A percentile compares a stretch with the other conserved stretches of the same genome.
phyloP scores from a whole-genome alignment of 2,888 invertebrate species.

The Dicycla oo region DNA sequence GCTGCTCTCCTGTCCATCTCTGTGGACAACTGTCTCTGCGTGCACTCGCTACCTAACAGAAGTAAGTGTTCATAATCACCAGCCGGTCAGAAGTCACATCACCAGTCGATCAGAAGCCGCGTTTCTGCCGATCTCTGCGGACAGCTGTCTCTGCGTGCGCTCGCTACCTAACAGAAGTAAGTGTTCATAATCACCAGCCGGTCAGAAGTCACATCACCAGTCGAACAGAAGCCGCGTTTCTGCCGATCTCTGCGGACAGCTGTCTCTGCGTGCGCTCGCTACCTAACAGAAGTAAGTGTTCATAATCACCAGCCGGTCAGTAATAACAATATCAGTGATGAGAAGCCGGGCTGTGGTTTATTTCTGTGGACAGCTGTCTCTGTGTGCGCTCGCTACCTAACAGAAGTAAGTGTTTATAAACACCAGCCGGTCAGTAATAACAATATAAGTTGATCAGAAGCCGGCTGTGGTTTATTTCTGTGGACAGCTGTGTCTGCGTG shows the following conservation, averaged over 20 bases:
- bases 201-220: slow-evolving; percentile 73
- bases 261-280: slow-evolving; percentile 97
- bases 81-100: background rate
- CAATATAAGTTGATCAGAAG: slow-evolving; percentile 92
- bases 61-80: slow-evolving; percentile 89
- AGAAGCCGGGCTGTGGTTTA: slow-evolving; percentile 81
- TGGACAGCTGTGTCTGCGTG: slow-evolving; percentile 97
- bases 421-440: slow-evolving; percentile 84
- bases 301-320: slow-evolving; percentile 4
- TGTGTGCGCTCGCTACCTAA: slow-evolving; percentile 96
- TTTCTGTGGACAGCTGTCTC: slow-evolving; percentile 98
- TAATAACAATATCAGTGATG: background rate
- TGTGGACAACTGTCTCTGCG: slow-evolving; percentile 97
- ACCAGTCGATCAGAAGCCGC: background rate
- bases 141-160: background rate
- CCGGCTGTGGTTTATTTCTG: slow-evolving; percentile 92
- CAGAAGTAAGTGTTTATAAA: slow-evolving; percentile 92
- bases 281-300: slow-evolving; percentile 92
- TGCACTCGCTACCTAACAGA: slow-evolving; percentile 95
- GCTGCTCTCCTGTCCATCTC: slow-evolving; percentile 98
- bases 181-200: slow-evolving; percentile 78
- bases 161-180: slow-evolving; percentile 67
- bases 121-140: background rate
- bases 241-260: slow-evolving; percentile 99
- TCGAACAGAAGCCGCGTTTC: slow-evolving; percentile 25